These are phyloP conservation scores for Antrozous pallidus DNA, from an alignment of 2,797 vertebrate species.

Conservation along the genomic window DNA sequence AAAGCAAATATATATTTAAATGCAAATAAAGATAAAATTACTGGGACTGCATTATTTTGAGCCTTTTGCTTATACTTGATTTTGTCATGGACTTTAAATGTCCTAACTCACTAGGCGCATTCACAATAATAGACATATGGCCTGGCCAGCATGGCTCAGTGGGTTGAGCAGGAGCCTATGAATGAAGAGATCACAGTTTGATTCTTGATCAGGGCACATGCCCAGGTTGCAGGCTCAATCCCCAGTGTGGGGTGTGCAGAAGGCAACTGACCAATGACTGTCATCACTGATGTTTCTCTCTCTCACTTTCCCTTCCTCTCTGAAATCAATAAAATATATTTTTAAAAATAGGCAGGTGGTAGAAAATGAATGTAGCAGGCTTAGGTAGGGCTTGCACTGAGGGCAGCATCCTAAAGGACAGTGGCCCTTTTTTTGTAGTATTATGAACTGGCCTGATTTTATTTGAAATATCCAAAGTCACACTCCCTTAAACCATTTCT, in stretches of 20 bases:
- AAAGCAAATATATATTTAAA: not conserved
- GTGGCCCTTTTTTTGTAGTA: not conserved
- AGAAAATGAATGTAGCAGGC: not conserved
- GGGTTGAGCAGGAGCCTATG: too few relatives aligned
- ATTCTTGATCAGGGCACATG: too few relatives aligned
- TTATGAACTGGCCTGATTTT: not conserved
- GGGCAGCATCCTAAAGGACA: not conserved
- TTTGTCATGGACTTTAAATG: not conserved
- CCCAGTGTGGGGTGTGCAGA: too few relatives aligned
- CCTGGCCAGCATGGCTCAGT: too few relatives aligned
- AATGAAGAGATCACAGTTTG: too few relatives aligned
- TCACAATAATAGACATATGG: not conserved
- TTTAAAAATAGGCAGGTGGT: not conserved
- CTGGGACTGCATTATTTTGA: not conserved
- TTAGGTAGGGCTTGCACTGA: not conserved
- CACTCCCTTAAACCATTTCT: not conserved
- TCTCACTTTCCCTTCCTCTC: too few relatives aligned
- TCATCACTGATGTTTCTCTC: too few relatives aligned
- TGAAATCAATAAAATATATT: too few relatives aligned
- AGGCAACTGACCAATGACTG: too few relatives aligned
- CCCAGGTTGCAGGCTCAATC: too few relatives aligned
- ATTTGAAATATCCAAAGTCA: slow-evolving; percentile 27
- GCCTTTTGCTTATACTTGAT: not conserved
- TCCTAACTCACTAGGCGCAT: not conserved
- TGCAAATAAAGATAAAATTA: slow-evolving; percentile 23